Evolutionary conservation across 2,888 invertebrate genomes (phyloP).

Genomic region (Deroplatys truncata): DNA sequence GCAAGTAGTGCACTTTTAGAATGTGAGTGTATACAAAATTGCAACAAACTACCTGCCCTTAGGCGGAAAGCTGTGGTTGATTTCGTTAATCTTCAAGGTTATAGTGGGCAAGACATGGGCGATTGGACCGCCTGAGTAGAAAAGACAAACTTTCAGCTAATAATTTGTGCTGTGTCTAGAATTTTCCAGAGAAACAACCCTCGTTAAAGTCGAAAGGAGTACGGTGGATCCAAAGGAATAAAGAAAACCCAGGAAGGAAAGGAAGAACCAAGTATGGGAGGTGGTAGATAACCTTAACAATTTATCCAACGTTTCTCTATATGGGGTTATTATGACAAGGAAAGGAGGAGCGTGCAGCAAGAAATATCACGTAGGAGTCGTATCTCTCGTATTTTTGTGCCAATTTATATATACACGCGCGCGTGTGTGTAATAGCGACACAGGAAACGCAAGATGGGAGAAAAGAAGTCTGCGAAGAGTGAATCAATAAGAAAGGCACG

Average conservation of each 20-base stretch:
- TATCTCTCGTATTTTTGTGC: not conserved
- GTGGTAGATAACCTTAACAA: not conserved
- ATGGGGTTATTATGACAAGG: slow-evolving; percentile 3
- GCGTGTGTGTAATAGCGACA: not conserved
- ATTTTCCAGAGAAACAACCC: no score
- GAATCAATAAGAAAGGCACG: not conserved
- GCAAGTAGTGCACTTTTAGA: no score
- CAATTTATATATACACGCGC: not conserved
- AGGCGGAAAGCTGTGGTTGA: no score
- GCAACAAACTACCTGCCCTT: no score
- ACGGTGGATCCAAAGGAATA: not conserved
- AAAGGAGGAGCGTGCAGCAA: not conserved
- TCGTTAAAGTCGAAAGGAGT: no score
- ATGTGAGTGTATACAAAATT: no score
- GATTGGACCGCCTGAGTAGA: no score
- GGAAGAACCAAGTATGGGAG: not conserved
- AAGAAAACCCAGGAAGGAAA: not conserved
- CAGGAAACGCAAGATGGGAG: not conserved
- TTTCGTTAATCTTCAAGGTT: no score
- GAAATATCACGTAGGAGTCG: not conserved
- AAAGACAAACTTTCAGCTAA: not conserved
- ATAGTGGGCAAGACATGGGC: no score
- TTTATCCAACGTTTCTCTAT: slow-evolving; percentile 1
- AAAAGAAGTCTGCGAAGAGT: not conserved
- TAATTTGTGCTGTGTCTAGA: no score